Evolutionary conservation across 2,888 invertebrate species (phyloP).

Genomic region (Seira musarum): DNA sequence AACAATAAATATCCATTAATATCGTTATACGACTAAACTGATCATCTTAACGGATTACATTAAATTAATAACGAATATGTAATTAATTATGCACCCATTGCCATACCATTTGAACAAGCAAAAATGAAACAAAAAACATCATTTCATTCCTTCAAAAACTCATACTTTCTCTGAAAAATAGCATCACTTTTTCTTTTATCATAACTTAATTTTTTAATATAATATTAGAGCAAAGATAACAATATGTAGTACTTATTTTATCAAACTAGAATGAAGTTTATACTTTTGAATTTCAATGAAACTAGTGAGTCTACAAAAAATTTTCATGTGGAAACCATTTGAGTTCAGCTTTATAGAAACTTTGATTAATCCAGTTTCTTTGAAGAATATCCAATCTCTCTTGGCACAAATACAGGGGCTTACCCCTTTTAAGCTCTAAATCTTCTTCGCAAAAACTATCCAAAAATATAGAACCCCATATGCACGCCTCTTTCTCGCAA

Average conservation of each 20-base stretch:
- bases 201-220: no score
- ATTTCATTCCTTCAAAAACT: no score
- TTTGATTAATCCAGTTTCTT: conserved; percentile 57
- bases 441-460: conserved; percentile 63
- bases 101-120: no score
- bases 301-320: conserved; percentile 43
- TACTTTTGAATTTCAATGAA: conserved; percentile 40
- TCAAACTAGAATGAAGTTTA: conserved; percentile 46
- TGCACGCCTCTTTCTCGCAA: conserved; percentile 55
- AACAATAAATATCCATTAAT: no score
- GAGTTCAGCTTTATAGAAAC: conserved; percentile 56
- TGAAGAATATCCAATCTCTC: conserved; percentile 60
- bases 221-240: no score
- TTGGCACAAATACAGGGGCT: conserved; percentile 61
- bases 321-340: conserved; percentile 61
- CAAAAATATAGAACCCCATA: conserved; percentile 64
- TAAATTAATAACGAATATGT: no score
- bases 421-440: conserved; percentile 60
- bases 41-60: no score
- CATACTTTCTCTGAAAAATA: no score
- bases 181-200: no score
- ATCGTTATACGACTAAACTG: no score
- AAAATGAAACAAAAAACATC: no score
- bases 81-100: no score
- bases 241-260: background rate